Evolutionary conservation across 2,888 invertebrate species (phyloP).

Genomic region (Orthosia gracilis): DNA sequence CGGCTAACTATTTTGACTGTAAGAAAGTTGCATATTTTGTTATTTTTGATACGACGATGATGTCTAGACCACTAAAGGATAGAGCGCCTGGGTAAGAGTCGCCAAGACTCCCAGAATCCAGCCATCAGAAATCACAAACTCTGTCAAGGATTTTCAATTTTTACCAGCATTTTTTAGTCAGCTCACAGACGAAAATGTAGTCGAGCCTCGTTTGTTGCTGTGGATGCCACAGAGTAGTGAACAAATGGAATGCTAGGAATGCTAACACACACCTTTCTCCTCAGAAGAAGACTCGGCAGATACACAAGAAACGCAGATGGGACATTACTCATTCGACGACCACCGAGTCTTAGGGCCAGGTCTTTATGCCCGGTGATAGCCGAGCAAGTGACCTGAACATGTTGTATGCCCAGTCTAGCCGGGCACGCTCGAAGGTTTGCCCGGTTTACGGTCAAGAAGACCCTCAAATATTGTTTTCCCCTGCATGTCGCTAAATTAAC

Average conservation of each 20-base stretch:
- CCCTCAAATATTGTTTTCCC: conserved; percentile 24
- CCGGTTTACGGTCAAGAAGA: conserved; percentile 36
- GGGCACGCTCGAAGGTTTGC: conserved; percentile 48
- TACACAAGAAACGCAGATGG: conserved; percentile 39
- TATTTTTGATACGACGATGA: not conserved
- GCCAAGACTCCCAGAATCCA: too few species aligned
- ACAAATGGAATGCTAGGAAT: conserved; percentile 45
- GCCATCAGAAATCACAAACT: not conserved
- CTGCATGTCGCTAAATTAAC: conserved; percentile 44
- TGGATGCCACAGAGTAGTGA: conserved; percentile 14
- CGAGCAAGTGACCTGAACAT: conserved; percentile 48
- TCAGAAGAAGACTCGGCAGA: conserved; percentile 49
- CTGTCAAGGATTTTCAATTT: not conserved
- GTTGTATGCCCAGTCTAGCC: conserved; percentile 35
- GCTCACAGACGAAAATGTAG: not conserved
- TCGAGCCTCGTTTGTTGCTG: not conserved
- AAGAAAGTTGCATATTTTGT: not conserved
- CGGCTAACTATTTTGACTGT: too few species aligned
- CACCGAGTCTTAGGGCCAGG: conserved; percentile 45
- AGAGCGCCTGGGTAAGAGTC: not conserved
- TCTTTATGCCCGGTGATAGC: conserved; percentile 36
- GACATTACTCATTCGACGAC: conserved; percentile 48
- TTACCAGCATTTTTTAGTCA: not conserved
- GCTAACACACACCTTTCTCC: conserved; percentile 53
- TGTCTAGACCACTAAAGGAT: not conserved